Conservation (phyloP, 2,113 vertebrate genomes). For the Pimephales promelas region DNA sequence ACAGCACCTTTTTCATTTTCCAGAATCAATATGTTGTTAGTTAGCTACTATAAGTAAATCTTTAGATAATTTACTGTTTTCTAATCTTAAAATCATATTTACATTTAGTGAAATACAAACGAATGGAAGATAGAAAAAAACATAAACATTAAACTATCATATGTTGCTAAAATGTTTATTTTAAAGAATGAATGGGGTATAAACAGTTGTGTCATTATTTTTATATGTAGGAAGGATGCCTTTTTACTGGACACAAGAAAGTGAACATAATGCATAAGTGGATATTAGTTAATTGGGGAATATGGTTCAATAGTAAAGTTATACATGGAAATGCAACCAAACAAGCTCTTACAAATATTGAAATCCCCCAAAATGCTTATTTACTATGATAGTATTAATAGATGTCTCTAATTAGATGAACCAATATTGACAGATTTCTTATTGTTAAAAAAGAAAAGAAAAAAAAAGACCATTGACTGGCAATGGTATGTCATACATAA, state of each 20-base stretch:
- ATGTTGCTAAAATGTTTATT: neutral
- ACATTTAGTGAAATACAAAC: neutral
- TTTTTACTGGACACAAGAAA: neutral
- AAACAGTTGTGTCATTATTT: neutral
- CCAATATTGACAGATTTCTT: no score
- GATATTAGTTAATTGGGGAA: neutral
- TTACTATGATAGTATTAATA: neutral
- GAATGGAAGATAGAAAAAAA: neutral
- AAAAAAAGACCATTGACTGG: no score
- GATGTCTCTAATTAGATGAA: neutral
- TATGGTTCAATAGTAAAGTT: neutral
- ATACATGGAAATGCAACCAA: neutral
- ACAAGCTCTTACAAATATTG: neutral
- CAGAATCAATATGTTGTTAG: neutral
- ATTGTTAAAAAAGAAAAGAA: no score
- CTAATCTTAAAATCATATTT: neutral
- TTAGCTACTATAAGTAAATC: neutral
- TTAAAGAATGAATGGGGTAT: neutral
- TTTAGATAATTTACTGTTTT: neutral
- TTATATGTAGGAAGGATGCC: neutral
- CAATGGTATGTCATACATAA: no score
- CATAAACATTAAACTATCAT: neutral
- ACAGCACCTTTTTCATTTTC: neutral
- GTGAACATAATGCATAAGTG: neutral
- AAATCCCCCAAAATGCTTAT: neutral